Evolutionary conservation across 2,113 vertebrate species (phyloP), one percentile per base, ranked within the genome.

Genomic region (Vulpes vulpes): DNA sequence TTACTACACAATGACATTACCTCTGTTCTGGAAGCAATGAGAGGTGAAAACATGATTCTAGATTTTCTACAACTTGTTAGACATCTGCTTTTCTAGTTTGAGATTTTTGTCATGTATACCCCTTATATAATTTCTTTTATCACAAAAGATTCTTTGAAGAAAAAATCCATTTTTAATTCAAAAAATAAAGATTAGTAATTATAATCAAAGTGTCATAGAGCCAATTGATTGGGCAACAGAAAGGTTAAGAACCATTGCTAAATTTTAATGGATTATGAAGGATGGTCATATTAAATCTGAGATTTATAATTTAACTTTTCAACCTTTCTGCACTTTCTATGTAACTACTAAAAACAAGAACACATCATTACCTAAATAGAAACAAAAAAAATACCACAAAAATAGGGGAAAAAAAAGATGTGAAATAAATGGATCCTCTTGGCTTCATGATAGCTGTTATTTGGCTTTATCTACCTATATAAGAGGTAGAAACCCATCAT

Each of bases 261-360:
- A 89, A 95, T 92, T 55, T 95, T 53, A 96, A 83, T 71, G 20
- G 51, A 82, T 19, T 95, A 55, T 71, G n/a, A 83, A 71, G 15
- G 27, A 76, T 15, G 38, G 49, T 85, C 22, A 20, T 8, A 78
- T 19, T 86, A 64, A 67, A 57, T 57, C 59, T 73, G 32, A 79
- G 67, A 79, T 69, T 90, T 84, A 64, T 15, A 57, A 95, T n/a
- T 93, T 38, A 87, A 64, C 81, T 11, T 94, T 93, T 93, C 11
- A 82, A 73, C 67, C 25, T 89, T 27, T 51, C 17, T 15, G 79
- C 5, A 15, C 64, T 71, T 81, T 89, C 69, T 69, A 57, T 25
- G 32, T 53, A 93, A 86, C n/a, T 82, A 73, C 59, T 82, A 94
- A 97, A 64, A 64, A 95, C 89, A 92, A 93, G 38, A 69, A 76